Evolutionary conservation across 1,140 invertebrate genomes (phyloP), one percentile per base, ranked within the genome.

Genomic region (Eciton burchellii): DNA sequence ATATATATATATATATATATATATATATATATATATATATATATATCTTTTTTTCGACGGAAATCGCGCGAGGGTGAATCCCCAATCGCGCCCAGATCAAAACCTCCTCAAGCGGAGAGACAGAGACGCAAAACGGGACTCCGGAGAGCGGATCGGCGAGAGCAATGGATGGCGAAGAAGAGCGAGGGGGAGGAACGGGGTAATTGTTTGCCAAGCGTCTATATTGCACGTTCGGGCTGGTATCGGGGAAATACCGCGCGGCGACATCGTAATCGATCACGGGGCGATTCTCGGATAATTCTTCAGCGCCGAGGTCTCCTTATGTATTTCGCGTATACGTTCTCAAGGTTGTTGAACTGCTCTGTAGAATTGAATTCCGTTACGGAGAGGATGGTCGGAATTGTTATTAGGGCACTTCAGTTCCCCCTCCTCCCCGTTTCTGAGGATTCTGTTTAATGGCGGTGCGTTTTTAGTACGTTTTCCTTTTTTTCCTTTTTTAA

Each of bases 131-230:
- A 81, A 73, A 63, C n/a, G 76, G 35, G 11, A 60, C 16, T 24
- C 5, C 49, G 19, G 57, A 52, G 11, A 77, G 59, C 3, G n/a
- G 49, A 16, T 19, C 62, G 62, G 26, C 26, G 47, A 24, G 63
- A 26, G 16, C 3, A 16, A 12, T 0, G 26, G 6, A n/a, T 43
- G 54, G 16, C 3, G 24, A 19, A 54, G 24, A 26, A 56, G 57
- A n/a, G 11, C 12, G 16, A 41, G 41, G 56, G 68, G 81, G 59
- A 3, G 45, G 56, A 24, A 63, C 56, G 72, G 56, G 63, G 45
- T 73, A 81, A 81, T 73, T 86, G 84, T 87, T 84, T 84, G 74
- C 72, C 43, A 60, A 86, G 62, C 79, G 84, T 85, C 86, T 74
- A 86, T 86, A 87, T 87, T 77, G 86, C 45, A 49, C 68, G 74